A percentile compares a stretch with the other conserved stretches of the same genome.
phyloP scores from a whole-genome alignment of 2,888 invertebrate genomes.

The Luffia ferchaultella region DNA sequence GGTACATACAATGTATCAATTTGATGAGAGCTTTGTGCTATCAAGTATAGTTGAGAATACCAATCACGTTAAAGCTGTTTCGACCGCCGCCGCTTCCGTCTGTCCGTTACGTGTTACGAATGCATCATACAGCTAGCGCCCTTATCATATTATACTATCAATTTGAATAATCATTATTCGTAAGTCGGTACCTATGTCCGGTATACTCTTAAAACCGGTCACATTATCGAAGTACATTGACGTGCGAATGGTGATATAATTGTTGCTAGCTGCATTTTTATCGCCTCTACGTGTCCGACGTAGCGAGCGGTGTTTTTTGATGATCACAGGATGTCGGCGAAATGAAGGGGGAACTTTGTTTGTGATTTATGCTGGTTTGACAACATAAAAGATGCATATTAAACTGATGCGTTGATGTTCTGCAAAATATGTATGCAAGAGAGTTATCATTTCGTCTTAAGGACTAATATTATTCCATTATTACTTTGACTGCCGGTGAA shows the following conservation, averaged over 20 bases:
- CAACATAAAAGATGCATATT: background rate
- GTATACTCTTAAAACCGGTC: too few species aligned
- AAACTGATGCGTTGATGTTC: too few species aligned
- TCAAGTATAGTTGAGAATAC: slow-evolving; percentile 46
- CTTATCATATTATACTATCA: background rate
- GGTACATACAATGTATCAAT: background rate
- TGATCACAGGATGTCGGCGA: slow-evolving; percentile 5
- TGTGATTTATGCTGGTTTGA: background rate
- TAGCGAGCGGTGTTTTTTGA: slow-evolving; percentile 1
- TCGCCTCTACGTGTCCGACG: slow-evolving; percentile 1
- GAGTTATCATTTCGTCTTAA: too few species aligned
- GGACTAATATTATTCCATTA: too few species aligned
- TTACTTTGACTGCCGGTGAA: too few species aligned
- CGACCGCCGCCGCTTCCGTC: slow-evolving; percentile 51
- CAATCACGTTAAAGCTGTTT: slow-evolving; percentile 31
- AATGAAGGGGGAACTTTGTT: background rate
- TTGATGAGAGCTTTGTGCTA: slow-evolving; percentile 24
- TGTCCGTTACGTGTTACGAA: slow-evolving; percentile 38
- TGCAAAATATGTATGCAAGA: too few species aligned
- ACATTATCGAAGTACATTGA: background rate
- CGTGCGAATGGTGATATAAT: slow-evolving; percentile 5
- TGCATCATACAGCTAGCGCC: slow-evolving; percentile 15
- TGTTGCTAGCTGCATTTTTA: slow-evolving; percentile 1
- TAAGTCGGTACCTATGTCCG: too few species aligned
- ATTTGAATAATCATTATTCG: too few species aligned